Evolutionary conservation across 2,888 invertebrate species (phyloP), one percentile per base, ranked within the genome.

Genomic region (Pachymerium ferrugineum): DNA sequence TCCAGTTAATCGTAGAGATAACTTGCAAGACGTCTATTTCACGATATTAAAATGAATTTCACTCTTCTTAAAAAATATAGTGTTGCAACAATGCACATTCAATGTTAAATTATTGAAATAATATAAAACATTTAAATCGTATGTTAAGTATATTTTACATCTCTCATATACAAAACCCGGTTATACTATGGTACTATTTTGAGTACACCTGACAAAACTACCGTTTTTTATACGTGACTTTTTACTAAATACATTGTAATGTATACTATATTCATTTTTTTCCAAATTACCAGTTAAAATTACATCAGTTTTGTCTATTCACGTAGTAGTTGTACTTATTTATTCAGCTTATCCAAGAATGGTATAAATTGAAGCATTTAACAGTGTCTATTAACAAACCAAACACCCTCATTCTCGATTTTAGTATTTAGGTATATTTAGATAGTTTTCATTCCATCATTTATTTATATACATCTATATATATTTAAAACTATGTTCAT

Each of bases 181-280:
- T 47, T 16, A 22, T 8, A 47, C 22, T 47, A 47, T 16, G 47
- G 47, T 47, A 47, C 47, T 47, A 47, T 47, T 47, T 47, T 47
- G 47, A 47, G 47, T 47, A 47, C 22, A 47, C 47, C 47, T 47
- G 16, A 47, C 47, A 16, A 47, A 47, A 47, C 22, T 47, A n/a
- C n/a, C n/a, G n/a, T 47, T 47, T 47, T 47, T 47, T 47, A 47
- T 47, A 47, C 47, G 47, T 47, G 47, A 47, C 16, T 47, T 47
- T 47, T 47, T 47, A 16, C 47, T 47, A 47, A 47, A 47, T 16
- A 47, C 47, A 47, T 22, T 47, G 16, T 16, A 16, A 16, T 47
- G 47, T 47, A 47, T 47, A 47, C 47, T 47, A 47, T 47, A 16
- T 22, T 22, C 47, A 12, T 47, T 10, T 22, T 22, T 47, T 38